Base-by-base conservation (phyloP, 1,140 invertebrate genomes). In the Rhopalosiphum maidis region DNA sequence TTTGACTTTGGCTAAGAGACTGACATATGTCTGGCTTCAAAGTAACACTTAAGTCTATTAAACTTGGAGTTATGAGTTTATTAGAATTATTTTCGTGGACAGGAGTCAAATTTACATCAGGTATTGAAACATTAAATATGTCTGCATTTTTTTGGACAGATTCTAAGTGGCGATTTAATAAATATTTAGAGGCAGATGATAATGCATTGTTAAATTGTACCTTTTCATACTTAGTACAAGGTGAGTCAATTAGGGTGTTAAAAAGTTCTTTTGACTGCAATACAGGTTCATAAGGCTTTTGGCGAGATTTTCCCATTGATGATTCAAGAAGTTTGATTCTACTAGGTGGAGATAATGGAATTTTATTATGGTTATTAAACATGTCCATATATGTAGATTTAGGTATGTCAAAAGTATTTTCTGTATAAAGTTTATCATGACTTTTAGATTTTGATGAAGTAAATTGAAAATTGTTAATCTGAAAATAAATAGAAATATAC, bases 191-290 rank as follows among this genome's bases (percentile, higher is more conserved):
- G 22, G 91, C 91, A 55, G 91, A 93, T 86, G 91, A 93, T 55
- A 93, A 93, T 37, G 91, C 91, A 86, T 93, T 93, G 30, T 93
- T 86, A 21, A 54, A 93, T 15, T 86, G 48, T 54, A 93, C 9
- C 54, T 93, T 93, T 93, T 85, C 82, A 93, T 86, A 86, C 22
- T 93, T 86, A 30, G 91, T 93, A 86, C 91, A 93, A 43, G 91
- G 91, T 93, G 91, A 93, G 43, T 93, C 91, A 93, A 93, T 93
- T 22, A 93, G 15, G 21, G 91, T 55, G 23, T 54, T 86, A 41
- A 55, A 93, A 15, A 93, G 77, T 41, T 93, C 91, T 93, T 93
- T 54, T 30, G 91, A 93, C 55, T 93, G 91, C 21, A 93, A 25
- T 37, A 93, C 48, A 41, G 91, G 91, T 54, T 55, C 48, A 37